Base-by-base conservation (phyloP, 1,140 invertebrate genomes). In the Drosophila cardini region DNA sequence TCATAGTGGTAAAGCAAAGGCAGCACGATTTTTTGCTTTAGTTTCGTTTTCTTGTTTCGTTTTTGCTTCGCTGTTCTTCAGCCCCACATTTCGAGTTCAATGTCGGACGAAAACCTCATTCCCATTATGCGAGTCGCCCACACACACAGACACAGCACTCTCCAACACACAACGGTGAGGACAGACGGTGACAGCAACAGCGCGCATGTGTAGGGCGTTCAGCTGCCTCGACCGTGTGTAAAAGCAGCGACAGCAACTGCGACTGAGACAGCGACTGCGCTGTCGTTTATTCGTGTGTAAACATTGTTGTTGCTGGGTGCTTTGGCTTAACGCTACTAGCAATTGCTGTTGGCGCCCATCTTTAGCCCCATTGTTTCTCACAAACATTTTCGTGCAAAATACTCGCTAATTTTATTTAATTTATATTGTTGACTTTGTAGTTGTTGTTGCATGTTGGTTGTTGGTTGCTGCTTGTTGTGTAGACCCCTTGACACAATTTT, bases 71-170 rank as follows among this genome's bases (percentile, higher is more conserved):
- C 53, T 64, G 57, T 69, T 72, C 48, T 72, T 71, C 60, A 72
- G 78, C 52, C 36, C 58, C 83, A 90, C 82, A 78, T 90, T 89
- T 90, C 86, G 86, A 90, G 86, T 90, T 90, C 86, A 90, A 90
- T 90, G 86, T 90, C 86, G 86, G 74, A 77, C 86, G 76, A 86
- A 79, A 90, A 83, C 86, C 82, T 75, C 86, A 87, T 87, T 85
- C 82, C 72, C 86, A 87, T 87, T 86, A 85, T 86, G 82, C 75
- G 78, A 48, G 61, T 56, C 72, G 68, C 72, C 73, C 72, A 78
- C 82, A 74, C 46, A n/a, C 48, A 26, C 18, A 60, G 21, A 26
- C 21, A 4, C 21, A 26, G 21, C 21, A 26, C 21, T 26, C 21
- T 26, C 21, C 21, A 30, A 48, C 53, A 50, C 36, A 42, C 15